Evolutionary conservation across 1,140 invertebrate species (phyloP), one percentile per base, ranked within the genome.

Genomic region (Conus ventricosus): DNA sequence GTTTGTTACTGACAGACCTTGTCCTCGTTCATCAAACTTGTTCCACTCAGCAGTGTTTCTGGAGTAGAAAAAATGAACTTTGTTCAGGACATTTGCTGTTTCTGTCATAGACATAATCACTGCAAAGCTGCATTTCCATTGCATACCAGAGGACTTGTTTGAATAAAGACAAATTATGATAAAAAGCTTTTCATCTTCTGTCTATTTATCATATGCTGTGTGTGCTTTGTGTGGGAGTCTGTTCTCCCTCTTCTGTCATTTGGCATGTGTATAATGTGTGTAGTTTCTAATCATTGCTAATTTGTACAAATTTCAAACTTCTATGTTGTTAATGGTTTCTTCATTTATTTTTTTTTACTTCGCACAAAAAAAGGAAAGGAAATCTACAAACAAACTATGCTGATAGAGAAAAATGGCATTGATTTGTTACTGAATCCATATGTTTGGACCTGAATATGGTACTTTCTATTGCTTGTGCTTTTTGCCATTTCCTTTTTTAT

Each of bases 101-200:
- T 54, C 39, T 10, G 80, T 81, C 25, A 27, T 10, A 20, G 71
- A n/a, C 76, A 80, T 53, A 23, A 81, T 17, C 39, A 75, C 84
- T 85, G 84, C 84, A 85, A 15, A 25, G 63, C 71, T 75, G 84
- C 84, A 75, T 85, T 85, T 71, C 53, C 27, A 39, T 25, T 27
- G 27, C 53, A 17, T 85, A 85, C 57, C 60, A 57, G 63, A 85
- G 39, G 53, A 75, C 84, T 85, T 53, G 63, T 85, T 85, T 75
- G 75, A 39, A 71, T 67, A 85, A 53, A 10, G n/a, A 57, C 51
- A 60, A 55, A 6, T 15, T 85, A 10, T 67, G 20, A 63, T 10
- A n/a, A n/a, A 15, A n/a, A 13, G 39, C 39, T 39, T 39, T 39
- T 63, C 8, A 6, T 27, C 27, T 67, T 39, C 20, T 67, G 25